Evolutionary conservation across 2,113 vertebrate genomes (phyloP).

Genomic region (Anseranas semipalmata): DNA sequence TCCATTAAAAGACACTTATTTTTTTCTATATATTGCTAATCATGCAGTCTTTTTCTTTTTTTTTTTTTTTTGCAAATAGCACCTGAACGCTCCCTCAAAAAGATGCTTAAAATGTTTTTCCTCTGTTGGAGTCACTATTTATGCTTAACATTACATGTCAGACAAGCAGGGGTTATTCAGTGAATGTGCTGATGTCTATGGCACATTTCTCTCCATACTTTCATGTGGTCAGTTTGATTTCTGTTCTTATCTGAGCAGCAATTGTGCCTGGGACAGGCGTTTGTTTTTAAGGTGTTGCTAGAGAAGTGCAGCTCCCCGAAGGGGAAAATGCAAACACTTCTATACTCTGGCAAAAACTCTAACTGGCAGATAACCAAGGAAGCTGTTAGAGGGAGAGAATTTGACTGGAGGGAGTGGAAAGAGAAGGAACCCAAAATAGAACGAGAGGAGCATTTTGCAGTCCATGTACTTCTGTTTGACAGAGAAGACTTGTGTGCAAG

Average conservation of each 20-base stretch:
- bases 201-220: not conserved
- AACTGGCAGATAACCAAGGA: not conserved
- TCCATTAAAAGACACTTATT: not conserved
- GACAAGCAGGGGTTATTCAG: not conserved
- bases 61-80: not conserved
- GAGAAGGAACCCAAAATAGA: not conserved
- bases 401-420: not conserved
- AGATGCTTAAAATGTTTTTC: not conserved
- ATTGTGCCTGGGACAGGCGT: not conserved
- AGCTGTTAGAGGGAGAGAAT: not conserved
- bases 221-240: not conserved
- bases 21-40: not conserved
- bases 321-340: not conserved
- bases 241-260: not conserved
- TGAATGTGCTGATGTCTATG: not conserved
- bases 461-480: not conserved
- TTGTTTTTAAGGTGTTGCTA: not conserved
- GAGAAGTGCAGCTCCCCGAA: not conserved
- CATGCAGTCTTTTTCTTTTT: not conserved
- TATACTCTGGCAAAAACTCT: not conserved
- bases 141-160: not conserved
- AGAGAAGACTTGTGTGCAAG: fast-evolving
- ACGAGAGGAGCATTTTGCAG: not conserved
- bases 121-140: not conserved
- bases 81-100: not conserved